Conservation (phyloP, 2,888 invertebrate species). For the Andrena minutula region DNA sequence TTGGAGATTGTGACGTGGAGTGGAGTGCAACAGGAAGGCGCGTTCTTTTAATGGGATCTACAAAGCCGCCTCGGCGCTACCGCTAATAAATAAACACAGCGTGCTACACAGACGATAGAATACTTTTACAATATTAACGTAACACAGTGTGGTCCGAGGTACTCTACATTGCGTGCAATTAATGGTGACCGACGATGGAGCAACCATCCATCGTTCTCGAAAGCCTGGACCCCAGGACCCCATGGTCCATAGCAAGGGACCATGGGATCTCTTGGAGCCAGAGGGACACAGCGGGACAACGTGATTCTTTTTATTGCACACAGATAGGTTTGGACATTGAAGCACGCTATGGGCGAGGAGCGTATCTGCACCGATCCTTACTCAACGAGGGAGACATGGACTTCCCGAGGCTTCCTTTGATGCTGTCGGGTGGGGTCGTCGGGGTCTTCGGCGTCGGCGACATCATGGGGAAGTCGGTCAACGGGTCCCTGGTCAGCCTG, state of each 20-base stretch:
- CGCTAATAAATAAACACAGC: constrained; percentile 25
- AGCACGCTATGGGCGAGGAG: constrained; percentile 63
- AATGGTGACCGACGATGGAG: constrained; percentile 9
- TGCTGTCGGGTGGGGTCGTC: constrained; percentile 84
- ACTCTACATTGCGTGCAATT: constrained; percentile 25
- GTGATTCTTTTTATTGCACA: constrained; percentile 1
- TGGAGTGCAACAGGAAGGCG: not conserved
- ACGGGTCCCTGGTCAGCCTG: constrained; percentile 91
- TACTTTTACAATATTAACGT: constrained; percentile 11
- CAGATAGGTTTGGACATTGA: not conserved
- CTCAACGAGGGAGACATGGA: constrained; percentile 82
- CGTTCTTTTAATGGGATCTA: not conserved
- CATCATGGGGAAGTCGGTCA: constrained; percentile 35
- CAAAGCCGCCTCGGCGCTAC: not conserved
- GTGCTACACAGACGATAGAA: constrained; percentile 23
- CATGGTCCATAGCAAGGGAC: not conserved
- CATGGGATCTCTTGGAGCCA: constrained; percentile 1
- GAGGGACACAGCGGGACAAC: constrained; percentile 1
- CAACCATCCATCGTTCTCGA: not conserved
- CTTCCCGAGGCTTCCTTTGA: constrained; percentile 84
- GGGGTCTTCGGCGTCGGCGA: constrained; percentile 66
- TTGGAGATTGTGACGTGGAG: not conserved
- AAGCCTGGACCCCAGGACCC: not conserved
- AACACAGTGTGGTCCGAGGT: constrained; percentile 5
- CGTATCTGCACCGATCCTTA: constrained; percentile 78